Base-by-base conservation (phyloP, 2,113 vertebrate genomes). In the Pogona vitticeps region DNA sequence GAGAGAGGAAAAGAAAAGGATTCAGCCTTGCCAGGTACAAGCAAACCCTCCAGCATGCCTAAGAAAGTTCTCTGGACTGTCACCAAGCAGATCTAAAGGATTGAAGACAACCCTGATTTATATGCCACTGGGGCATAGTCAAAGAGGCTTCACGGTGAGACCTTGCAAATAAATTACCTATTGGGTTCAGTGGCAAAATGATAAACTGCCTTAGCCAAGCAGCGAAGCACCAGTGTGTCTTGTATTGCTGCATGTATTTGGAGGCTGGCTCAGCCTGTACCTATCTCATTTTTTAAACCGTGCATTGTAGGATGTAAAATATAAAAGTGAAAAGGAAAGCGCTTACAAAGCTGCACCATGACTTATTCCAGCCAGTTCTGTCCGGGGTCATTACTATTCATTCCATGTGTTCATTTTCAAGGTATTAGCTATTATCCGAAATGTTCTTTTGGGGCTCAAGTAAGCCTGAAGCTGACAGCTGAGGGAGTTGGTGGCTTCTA, bases 121-220 rank as follows among this genome's bases (percentile, higher is more conserved):
- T 80, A 72, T 80, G 31, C 77, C 38, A 46, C 38, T 10, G 31
- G 28, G 38, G 59, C 59, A 52, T 61, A 38, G 63, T 65, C 56
- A 80, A 86, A 61, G 6, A 80, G 38, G 46, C 21, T 46, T 73
- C 63, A 68, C 58, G 73, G 78, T 65, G 82, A 70, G 84, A 56
- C 1, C 31, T 80, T 81, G 65, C 88, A 86, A 92, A 84, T 73
- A 88, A 88, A 88, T 76, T 67, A 88, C 26, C n/a, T 31, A 3
- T 56, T 61, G 61, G 46, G 68, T 46, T 28, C 31, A 63, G 56
- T 52, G 72, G 73, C 36, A 80, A 80, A 71, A 80, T 36, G 28
- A 63, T 73, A 40, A 46, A 40, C 3, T 63, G 21, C 56, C 20
- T 0, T 21, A 52, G 63, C 58, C 61, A 88, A 90, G 28, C 6